Conservation (phyloP, 2,797 vertebrate genomes). For the Leptodactylus fallax region DNA sequence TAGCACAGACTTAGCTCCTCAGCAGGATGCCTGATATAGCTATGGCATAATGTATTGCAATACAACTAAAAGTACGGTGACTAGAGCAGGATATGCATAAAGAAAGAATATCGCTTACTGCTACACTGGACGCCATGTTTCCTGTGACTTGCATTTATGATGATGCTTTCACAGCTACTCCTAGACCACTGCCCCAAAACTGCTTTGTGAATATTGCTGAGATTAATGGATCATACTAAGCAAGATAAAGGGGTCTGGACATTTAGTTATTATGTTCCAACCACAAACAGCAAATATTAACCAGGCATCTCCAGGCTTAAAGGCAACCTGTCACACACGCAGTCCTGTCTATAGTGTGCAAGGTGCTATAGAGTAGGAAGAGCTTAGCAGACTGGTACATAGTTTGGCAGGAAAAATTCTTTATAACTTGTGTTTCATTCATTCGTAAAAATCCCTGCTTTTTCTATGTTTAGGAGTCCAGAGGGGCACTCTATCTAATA, state of each 20-base stretch:
- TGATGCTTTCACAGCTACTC: neutral
- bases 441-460: too few species aligned
- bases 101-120: neutral
- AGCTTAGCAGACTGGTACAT: too few species aligned
- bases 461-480: too few species aligned
- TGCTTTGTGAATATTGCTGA: neutral
- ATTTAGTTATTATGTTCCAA: neutral
- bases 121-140: neutral
- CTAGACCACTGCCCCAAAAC: neutral
- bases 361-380: too few species aligned
- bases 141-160: neutral
- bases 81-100: constrained; percentile 11
- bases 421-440: too few species aligned
- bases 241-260: neutral
- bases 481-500: too few species aligned
- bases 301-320: neutral
- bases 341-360: too few species aligned
- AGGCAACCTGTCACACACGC: too few species aligned
- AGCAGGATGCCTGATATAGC: neutral
- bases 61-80: constrained; percentile 4
- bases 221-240: neutral
- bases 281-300: neutral
- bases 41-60: constrained; percentile 23
- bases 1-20: neutral
- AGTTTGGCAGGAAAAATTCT: too few species aligned